Base-by-base conservation (phyloP, 2,113 vertebrate genomes). In the Paradoxurus hermaphroditus region DNA sequence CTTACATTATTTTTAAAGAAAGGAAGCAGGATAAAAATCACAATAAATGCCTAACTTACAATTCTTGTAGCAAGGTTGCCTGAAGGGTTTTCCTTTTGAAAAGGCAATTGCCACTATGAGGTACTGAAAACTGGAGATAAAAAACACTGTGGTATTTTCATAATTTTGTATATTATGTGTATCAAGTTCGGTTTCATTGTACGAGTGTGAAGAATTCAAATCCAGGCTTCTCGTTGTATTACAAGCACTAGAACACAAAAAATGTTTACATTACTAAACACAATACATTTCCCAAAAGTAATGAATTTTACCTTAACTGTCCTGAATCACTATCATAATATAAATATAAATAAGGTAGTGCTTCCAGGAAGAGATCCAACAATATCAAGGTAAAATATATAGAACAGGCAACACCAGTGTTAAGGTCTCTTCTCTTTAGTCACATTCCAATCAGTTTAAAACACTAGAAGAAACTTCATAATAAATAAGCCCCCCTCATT, bases 111-210 rank as follows among this genome's bases (percentile, higher is more conserved):
- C 99, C 87, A 99, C 99, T 84, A 99, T 99, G 98, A 99, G 99
- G 99, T 99, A 99, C 98, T 99, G 99, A 98, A 99, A 99, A 97
- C 98, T 99, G 97, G 99, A 99, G 98, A 99, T 98, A 97, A 99
- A 99, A 98, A 99, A 99, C 89, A 99, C 98, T 95, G 99, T 99
- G 94, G 99, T 99, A 98, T 99, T 99, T 98, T 99, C 99, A 14
- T 99, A 99, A 97, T 99, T 99, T 95, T 98, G 97, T 97, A 99
- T 99, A 98, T 99, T 99, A 98, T 99, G 99, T 36, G 99, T 98
- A 85, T 99, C 99, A 0, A 93, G 14, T 77, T 99, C 93, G 3
- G 99, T 99, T 81, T 98, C 73, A 62, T 99, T 99, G 19, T 67
- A 84, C 51, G 95, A 83, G 73, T 93, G 41, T 0, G 98, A 98